Evolutionary conservation across 1,140 invertebrate species (phyloP), one percentile per base, ranked within the genome.

Genomic region (Lordiphosa stackelbergi): DNA sequence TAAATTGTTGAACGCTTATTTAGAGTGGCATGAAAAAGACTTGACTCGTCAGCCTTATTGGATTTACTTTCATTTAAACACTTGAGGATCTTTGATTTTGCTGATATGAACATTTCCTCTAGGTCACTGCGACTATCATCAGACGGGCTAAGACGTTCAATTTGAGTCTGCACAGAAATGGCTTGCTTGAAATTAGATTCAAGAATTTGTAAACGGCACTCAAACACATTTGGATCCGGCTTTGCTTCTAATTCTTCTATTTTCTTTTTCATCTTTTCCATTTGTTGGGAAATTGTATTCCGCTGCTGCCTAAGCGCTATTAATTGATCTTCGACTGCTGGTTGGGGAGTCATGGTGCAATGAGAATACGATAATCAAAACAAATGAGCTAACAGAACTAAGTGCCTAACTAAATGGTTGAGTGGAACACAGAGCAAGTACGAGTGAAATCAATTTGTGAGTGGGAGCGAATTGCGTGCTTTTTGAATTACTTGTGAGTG

Each of bases 281-380:
- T 49, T 10, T 49, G 24, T 8, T 11, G 22, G n/a, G 13, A 6
- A n/a, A 49, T 49, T 9, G 10, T 34, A 16, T 5, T 35, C 13
- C 47, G 28, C 28, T 35, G 28, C 34, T 49, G 47, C 16, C 31
- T 49, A 13, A 49, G 47, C 11, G 47, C 37, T 13, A 16, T 11
- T 49, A 49, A 35, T 19, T 43, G 41, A 5, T 43, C 11, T 43
- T 43, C 41, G 9, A 43, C 11, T 2, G 12, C 4, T n/a, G 41
- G 2, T 43, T 24, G 22, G 22, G 16, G 3, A 43, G 11, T 43
- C 41, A 13, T 43, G 0, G 11, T 43, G 11, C 8, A 43, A 43
- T 13, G 12, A 12, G 16, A 43, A 4, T 37, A 37, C 5, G 22
- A 5, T 5, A 12, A 10, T 37, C 36, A 37, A 37, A 37, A 3